These are phyloP conservation scores for Sphaerophoria rueppellii DNA, from an alignment of 2,888 invertebrate genomes.

Conservation along the genomic window DNA sequence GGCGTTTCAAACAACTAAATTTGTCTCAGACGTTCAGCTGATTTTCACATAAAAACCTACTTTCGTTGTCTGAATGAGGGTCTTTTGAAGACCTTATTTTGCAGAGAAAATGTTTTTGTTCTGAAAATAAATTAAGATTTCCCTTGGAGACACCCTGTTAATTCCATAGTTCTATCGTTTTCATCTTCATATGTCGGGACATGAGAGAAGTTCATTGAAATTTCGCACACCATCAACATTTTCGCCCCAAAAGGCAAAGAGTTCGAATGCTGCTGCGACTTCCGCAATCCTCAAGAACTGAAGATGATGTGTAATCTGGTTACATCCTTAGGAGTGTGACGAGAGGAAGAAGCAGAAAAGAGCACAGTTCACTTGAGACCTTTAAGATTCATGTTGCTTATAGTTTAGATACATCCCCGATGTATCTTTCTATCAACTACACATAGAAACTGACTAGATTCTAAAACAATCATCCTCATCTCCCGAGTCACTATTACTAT, in stretches of 20 bases:
- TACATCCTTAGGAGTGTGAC: not conserved
- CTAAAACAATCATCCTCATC: not conserved
- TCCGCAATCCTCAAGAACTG: conserved; percentile 8
- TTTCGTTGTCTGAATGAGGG: too few relatives aligned
- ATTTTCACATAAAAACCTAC: too few relatives aligned
- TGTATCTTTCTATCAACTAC: not conserved
- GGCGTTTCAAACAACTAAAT: too few relatives aligned
- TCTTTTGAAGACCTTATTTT: too few relatives aligned
- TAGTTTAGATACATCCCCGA: conserved; percentile 11
- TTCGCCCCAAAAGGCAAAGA: conserved; percentile 4
- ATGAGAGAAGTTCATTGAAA: conserved; percentile 8
- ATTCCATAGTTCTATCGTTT: conserved; percentile 20
- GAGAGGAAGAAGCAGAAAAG: conserved; percentile 7
- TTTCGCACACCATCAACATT: conserved; percentile 13
- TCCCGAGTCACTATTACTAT: not conserved
- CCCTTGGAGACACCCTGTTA: not conserved
- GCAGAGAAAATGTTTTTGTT: too few relatives aligned
- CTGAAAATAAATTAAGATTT: too few relatives aligned
- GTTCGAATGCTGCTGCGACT: conserved; percentile 5
- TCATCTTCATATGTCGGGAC: conserved; percentile 4
- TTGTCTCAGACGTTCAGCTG: too few relatives aligned
- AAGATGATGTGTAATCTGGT: not conserved
- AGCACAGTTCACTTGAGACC: conserved; percentile 33
- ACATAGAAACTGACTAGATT: not conserved
- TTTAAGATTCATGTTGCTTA: conserved; percentile 5